Conservation (phyloP, 1,140 invertebrate species). For the Magallana gigas region DNA sequence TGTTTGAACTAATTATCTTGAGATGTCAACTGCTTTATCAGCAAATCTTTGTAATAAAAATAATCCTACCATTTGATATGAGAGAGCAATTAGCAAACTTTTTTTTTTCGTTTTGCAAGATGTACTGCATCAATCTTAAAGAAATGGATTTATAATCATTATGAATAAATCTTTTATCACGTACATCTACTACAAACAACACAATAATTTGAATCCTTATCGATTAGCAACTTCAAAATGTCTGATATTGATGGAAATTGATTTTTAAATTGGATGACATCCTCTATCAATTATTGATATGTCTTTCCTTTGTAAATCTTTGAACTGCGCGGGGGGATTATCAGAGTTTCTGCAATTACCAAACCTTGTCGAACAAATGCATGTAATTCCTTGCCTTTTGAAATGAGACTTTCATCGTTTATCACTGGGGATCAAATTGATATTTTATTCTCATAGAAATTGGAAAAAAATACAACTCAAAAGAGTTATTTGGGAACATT, state of each 20-base stretch:
- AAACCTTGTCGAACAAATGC: background rate
- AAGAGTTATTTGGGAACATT: background rate
- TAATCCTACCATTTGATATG: background rate
- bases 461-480: background rate
- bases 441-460: background rate
- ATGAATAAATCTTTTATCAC: too few relatives aligned
- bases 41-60: background rate
- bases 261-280: conserved; percentile 23
- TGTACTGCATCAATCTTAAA: too few relatives aligned
- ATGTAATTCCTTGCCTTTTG: background rate
- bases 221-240: background rate
- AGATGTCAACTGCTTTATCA: conserved; percentile 12
- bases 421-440: background rate
- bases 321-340: background rate
- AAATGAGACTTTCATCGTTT: conserved; percentile 4
- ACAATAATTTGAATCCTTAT: too few relatives aligned
- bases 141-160: too few relatives aligned
- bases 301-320: background rate
- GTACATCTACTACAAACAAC: too few relatives aligned
- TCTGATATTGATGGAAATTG: background rate
- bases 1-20: conserved; percentile 19
- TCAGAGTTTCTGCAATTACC: background rate
- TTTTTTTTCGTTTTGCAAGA: too few relatives aligned
- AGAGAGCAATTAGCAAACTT: background rate
- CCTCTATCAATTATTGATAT: background rate